These are phyloP conservation scores for Oryzias woworae DNA, from an alignment of 2,113 vertebrate genomes.

Conservation along the genomic window DNA sequence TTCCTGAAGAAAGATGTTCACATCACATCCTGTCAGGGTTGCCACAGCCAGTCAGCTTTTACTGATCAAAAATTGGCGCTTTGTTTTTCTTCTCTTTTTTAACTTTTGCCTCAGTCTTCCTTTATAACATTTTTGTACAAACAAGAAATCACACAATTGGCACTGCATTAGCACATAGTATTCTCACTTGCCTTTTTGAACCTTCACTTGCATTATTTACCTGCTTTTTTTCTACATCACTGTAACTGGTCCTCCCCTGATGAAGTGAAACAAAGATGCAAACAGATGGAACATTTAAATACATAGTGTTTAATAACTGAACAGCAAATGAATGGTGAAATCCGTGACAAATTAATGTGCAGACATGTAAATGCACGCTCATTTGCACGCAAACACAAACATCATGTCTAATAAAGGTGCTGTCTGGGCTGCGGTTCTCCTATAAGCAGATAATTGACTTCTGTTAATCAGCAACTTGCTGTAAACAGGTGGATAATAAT, in stretches of 20 bases:
- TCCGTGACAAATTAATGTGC: background rate
- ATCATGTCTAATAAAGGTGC: slow-evolving; percentile 13
- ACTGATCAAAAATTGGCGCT: too few relatives aligned
- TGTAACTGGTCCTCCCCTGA: slow-evolving; percentile 1
- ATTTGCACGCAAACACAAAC: slow-evolving; percentile 8
- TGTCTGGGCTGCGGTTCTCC: background rate
- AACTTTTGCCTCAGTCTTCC: too few relatives aligned
- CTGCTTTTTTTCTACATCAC: slow-evolving; percentile 1
- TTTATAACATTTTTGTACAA: too few relatives aligned
- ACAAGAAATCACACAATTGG: too few relatives aligned
- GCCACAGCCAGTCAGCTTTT: too few relatives aligned
- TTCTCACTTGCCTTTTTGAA: too few relatives aligned
- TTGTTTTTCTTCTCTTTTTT: too few relatives aligned
- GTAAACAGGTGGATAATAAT: slow-evolving; percentile 35
- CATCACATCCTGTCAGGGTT: too few relatives aligned
- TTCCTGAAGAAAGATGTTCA: too few relatives aligned
- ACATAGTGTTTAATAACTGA: slow-evolving; percentile 1
- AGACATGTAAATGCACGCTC: background rate
- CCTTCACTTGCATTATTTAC: background rate
- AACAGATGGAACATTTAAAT: slow-evolving; percentile 1
- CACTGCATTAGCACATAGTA: too few relatives aligned
- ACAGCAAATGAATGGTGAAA: background rate
- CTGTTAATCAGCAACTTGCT: slow-evolving; percentile 14
- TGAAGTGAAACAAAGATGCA: background rate
- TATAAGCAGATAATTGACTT: slow-evolving; percentile 24